A percentile compares a stretch with the other conserved stretches of the same genome.
These are phyloP conservation scores for Eolophus roseicapilla DNA, from an alignment of 2,113 vertebrate genomes.

Conservation along the genomic window DNA sequence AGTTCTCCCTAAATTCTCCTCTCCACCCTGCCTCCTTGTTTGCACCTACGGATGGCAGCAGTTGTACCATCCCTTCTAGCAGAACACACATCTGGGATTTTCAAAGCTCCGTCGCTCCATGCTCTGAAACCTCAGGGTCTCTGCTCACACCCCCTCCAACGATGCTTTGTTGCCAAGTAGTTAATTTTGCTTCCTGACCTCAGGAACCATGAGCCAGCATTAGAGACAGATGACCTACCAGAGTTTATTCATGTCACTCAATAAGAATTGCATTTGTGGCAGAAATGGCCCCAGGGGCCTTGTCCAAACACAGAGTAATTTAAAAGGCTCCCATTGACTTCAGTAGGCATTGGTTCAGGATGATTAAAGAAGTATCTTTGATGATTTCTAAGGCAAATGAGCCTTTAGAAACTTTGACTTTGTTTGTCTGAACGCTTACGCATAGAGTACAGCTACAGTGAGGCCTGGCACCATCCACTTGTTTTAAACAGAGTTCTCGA, in stretches of 20 bases:
- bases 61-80: not conserved
- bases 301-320: not conserved
- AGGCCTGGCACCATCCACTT: not conserved
- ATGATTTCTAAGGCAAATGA: not conserved
- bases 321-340: not conserved
- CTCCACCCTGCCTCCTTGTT: not conserved
- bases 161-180: not conserved
- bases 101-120: not conserved
- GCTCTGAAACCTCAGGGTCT: not conserved
- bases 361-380: not conserved
- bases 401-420: not conserved
- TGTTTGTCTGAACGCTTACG: not conserved
- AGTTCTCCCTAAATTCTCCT: too few species aligned
- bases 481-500: not conserved
- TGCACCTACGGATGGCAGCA: not conserved
- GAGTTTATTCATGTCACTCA: not conserved
- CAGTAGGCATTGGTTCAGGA: not conserved
- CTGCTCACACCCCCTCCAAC: not conserved
- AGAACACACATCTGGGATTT: too few species aligned
- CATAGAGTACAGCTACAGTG: not conserved
- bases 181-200: not conserved
- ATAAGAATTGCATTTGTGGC: not conserved
- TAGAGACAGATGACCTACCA: not conserved
- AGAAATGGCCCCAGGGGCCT: not conserved
- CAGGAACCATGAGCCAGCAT: accelerated